Evolutionary conservation across 2,113 vertebrate genomes (phyloP), one percentile per base, ranked within the genome.

Genomic region (Amazona vittata): DNA sequence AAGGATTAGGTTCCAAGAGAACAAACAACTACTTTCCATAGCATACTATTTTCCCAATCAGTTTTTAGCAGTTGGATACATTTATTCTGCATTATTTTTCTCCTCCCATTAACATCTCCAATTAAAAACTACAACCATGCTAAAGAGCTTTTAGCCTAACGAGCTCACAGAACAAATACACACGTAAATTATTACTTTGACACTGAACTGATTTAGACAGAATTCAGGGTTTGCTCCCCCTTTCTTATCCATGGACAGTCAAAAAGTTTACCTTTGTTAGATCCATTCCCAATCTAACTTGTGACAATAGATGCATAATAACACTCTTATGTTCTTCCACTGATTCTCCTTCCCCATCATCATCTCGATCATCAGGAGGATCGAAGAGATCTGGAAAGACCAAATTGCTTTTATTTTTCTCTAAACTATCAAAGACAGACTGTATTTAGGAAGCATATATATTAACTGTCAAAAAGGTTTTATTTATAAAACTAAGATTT

Each of bases 241-340:
- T 81, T 62, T 52, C 24, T 76, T 6, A 14, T 69, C 80, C 55
- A 35, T 1, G 12, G 89, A 50, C 12, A 28, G 3, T 5, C 50
- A 79, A 31, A 12, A 78, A 22, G 37, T 81, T 97, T 97, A 99
- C 99, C 99, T 99, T 99, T 3, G 99, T 99, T 77, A 99, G 99
- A 95, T 99, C 99, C 99, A 99, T 99, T 73, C 99, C 99, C 89
- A 99, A 94, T 69, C 99, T 98, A 84, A 99, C 99, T 98, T 99
- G 99, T 63, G 99, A 99, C 84, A 99, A 96, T 19, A 99, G 98
- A 93, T 99, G 99, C 99, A 99, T 99, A 97, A 99, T 99, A 53
- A 99, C 99, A 43, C 99, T 99, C 97, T 99, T 99, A 96, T 99
- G 99, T 97, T 99, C 99, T 97, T 99, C 99, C 96, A 99, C 99